phyloP scores from a whole-genome alignment of 2,888 invertebrate genomes.

The Periphyllus acericola region DNA sequence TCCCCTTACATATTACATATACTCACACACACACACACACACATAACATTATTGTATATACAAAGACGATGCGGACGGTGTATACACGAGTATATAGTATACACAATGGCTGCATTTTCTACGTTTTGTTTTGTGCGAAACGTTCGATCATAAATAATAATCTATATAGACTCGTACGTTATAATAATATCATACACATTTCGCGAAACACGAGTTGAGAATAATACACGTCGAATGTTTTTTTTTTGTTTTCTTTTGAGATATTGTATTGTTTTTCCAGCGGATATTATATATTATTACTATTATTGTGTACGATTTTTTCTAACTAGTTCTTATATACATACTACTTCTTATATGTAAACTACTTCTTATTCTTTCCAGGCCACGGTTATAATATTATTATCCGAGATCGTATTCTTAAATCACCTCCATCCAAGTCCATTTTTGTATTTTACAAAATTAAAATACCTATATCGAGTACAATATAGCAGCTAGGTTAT shows the following conservation, averaged over 20 bases:
- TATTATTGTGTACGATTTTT: not conserved
- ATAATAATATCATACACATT: not conserved
- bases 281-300: not conserved
- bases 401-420: too few relatives aligned
- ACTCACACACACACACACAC: not conserved
- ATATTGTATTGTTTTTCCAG: not conserved
- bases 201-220: not conserved
- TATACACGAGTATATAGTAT: too few relatives aligned
- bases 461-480: too few relatives aligned
- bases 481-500: too few relatives aligned
- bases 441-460: too few relatives aligned
- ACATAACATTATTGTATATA: not conserved
- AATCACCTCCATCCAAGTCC: too few relatives aligned
- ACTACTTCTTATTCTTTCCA: too few relatives aligned
- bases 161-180: not conserved
- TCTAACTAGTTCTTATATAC: too few relatives aligned
- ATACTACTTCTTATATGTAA: too few relatives aligned
- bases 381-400: too few relatives aligned
- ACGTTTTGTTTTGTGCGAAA: not conserved
- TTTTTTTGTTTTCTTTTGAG: not conserved
- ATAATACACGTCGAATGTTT: not conserved
- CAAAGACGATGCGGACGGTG: not conserved
- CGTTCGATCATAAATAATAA: conserved; percentile 25
- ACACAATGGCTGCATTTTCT: not conserved
- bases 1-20: not conserved